These are phyloP conservation scores for Mastacembelus armatus DNA, from an alignment of 2,797 vertebrate genomes.

Conservation along the genomic window DNA sequence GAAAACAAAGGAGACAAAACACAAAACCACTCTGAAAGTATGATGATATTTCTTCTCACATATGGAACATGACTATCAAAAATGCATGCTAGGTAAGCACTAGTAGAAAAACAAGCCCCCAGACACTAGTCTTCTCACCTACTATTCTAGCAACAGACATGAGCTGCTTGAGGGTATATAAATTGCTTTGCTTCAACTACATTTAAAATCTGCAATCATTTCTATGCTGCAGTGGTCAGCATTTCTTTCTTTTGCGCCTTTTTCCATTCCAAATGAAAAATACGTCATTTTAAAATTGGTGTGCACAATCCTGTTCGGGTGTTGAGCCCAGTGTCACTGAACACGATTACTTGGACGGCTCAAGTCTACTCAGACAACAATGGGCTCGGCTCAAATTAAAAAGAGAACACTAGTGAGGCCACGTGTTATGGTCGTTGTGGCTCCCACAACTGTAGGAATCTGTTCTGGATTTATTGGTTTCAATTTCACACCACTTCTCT, in stretches of 20 bases:
- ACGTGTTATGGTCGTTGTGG: slow-evolving; percentile 51
- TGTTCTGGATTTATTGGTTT: slow-evolving; percentile 80
- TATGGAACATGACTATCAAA: background rate
- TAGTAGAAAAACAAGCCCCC: too few species aligned
- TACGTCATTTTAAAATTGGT: background rate
- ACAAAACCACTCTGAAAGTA: background rate
- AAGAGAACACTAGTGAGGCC: slow-evolving; percentile 53
- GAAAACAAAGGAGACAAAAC: background rate
- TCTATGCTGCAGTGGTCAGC: background rate
- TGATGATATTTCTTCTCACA: background rate
- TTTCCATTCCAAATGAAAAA: background rate
- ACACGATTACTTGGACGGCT: slow-evolving; percentile 29
- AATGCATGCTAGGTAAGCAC: background rate
- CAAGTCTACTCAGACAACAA: slow-evolving; percentile 43
- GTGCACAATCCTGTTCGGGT: slow-evolving; percentile 2
- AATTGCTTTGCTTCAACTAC: background rate
- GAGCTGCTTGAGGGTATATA: too few species aligned
- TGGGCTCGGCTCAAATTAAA: slow-evolving; percentile 56
- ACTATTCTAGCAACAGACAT: background rate
- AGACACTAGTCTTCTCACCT: background rate
- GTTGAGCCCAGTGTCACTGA: background rate
- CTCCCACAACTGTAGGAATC: slow-evolving; percentile 71
- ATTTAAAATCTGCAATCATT: background rate
- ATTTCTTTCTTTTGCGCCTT: background rate
- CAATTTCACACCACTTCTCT: slow-evolving; percentile 79